Evolutionary conservation across 1,140 invertebrate species (phyloP), one percentile per base, ranked within the genome.

Genomic region (Chlorops oryzae): DNA sequence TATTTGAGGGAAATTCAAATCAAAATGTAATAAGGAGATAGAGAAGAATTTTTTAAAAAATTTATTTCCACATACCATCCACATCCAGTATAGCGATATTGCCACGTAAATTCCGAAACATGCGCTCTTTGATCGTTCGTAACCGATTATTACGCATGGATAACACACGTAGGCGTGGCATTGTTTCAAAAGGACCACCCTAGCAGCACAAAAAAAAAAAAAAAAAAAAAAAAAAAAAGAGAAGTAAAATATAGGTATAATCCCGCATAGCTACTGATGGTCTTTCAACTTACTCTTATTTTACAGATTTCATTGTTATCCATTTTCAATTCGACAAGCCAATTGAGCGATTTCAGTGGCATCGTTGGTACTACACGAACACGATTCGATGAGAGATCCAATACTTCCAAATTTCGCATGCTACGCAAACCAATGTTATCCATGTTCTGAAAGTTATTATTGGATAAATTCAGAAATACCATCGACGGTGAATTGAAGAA

Each of bases 81-180:
- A 92, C 83, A 72, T 92, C 88, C 20, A 92, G 74, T 57, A 88
- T 79, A 6, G 87, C 87, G 44, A 91, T 86, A 50, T 88, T 90
- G 37, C 82, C 84, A 50, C 86, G 75, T 13, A 91, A 72, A 54
- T 84, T 82, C 47, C 83, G 79, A 56, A 92, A 87, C 1, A 83
- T 82, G n/a, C 74, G 74, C 65, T 92, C 88, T 3, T 82, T 77
- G 39, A 92, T 77, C 13, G 81, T 80, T 32, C 81, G 78, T 74
- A 93, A 78, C 56, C 81, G 81, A 72, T 93, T 93, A 60, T 87
- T 83, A 46, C 83, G 77, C 58, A 92, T 73, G 35, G 84, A 89
- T 2, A 93, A 75, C 5, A 91, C 83, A 50, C 88, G 80, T 5
- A 93, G 68, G 50, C 87, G 77, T 2, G 85, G 83, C 87, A 91